Conservation (phyloP, 2,888 invertebrate species). For the Danaus chrysippus region DNA sequence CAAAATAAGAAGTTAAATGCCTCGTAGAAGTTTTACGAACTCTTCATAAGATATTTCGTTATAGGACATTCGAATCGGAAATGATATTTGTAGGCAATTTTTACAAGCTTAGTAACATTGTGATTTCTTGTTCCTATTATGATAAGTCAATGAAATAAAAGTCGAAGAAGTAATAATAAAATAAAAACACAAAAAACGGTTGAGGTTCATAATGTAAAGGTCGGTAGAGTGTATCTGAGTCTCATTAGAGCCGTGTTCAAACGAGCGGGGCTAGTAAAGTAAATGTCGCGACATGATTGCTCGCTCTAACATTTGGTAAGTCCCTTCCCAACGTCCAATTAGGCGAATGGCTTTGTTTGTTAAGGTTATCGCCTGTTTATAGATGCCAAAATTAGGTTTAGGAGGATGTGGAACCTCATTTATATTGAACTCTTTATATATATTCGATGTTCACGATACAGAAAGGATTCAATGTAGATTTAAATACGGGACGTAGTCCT, state of each 20-base stretch:
- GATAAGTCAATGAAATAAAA: no score
- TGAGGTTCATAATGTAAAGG: neutral
- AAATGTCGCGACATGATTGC: constrained; percentile 65
- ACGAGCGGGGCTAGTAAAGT: constrained; percentile 26
- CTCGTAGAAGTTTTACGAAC: no score
- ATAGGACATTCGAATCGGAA: no score
- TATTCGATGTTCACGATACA: no score
- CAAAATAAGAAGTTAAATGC: no score
- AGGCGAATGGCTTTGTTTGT: constrained; percentile 43
- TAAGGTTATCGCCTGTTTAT: constrained; percentile 26
- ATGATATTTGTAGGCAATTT: no score
- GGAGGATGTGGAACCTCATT: constrained; percentile 11
- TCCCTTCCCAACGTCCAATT: constrained; percentile 53
- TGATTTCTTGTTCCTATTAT: no score
- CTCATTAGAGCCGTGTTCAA: constrained; percentile 12
- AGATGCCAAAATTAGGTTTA: constrained; percentile 20
- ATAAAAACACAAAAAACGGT: neutral
- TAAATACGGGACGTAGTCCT: no score
- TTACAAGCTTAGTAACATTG: no score
- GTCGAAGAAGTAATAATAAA: no score
- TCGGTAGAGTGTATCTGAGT: neutral
- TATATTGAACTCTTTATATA: neutral
- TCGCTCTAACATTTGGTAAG: constrained; percentile 64
- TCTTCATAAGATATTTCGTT: no score
- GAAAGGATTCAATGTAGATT: no score